Percentiles rank a stretch among this genome's conserved stretches.
phyloP scores from a whole-genome alignment of 2,888 invertebrate species.

The Clunio marinus region DNA sequence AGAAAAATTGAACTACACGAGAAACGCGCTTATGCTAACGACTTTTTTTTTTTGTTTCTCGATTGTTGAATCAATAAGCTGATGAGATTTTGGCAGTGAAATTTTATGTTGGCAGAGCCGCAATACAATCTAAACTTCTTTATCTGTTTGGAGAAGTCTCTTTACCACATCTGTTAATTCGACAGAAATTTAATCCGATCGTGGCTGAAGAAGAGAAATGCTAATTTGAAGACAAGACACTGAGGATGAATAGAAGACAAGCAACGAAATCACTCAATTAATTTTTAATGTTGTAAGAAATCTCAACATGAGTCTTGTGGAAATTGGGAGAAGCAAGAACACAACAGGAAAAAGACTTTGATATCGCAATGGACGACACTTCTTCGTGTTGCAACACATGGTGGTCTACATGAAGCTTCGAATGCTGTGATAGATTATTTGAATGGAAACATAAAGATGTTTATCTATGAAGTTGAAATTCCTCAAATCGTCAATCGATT shows the following conservation, averaged over 20 bases:
- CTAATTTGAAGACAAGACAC: constrained; percentile 16
- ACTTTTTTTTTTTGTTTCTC: not conserved
- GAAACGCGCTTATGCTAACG: constrained; percentile 24
- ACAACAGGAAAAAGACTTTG: not conserved
- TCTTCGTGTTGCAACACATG: not conserved
- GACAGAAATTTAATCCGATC: constrained; percentile 21
- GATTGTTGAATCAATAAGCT: not conserved
- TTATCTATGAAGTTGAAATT: not conserved
- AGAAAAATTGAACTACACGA: not conserved
- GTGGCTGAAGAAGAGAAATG: not conserved
- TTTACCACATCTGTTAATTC: constrained; percentile 26
- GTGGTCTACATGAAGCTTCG: constrained; percentile 8
- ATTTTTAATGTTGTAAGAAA: constrained; percentile 10
- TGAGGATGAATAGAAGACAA: not conserved
- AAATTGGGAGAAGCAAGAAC: not conserved
- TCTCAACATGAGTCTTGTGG: not conserved
- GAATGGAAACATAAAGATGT: constrained; percentile 20
- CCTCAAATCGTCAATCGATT: not conserved
- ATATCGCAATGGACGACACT: not conserved
- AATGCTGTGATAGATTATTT: constrained; percentile 9
- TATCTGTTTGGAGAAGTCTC: not conserved
- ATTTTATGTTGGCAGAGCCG: not conserved
- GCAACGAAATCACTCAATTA: constrained; percentile 27
- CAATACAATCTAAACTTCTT: too few species aligned
- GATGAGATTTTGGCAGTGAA: constrained; percentile 2